A percentile compares a stretch with the other conserved stretches of the same genome.
Conservation (phyloP, 1,140 invertebrate species). For the Pectinophora gossypiella region DNA sequence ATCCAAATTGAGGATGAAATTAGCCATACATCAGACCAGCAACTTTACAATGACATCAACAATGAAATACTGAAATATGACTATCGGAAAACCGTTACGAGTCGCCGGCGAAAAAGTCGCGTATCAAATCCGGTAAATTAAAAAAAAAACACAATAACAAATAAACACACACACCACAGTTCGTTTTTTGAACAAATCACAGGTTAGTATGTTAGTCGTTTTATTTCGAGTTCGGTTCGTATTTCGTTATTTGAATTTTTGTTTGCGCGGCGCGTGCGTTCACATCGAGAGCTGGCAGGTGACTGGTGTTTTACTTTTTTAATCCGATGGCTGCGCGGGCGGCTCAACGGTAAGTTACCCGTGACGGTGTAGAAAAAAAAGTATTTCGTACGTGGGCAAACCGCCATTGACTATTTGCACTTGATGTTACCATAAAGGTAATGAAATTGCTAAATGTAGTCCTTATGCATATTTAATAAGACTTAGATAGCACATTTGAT, state of each 20-base stretch:
- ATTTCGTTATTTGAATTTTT: constrained; percentile 25
- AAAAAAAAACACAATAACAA: constrained; percentile 26
- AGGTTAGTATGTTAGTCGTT: constrained; percentile 37
- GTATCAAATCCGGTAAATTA: constrained; percentile 50
- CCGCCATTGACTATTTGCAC: neutral
- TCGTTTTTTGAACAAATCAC: constrained; percentile 7
- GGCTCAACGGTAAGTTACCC: constrained; percentile 27
- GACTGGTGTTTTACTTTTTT: constrained; percentile 57
- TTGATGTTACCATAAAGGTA: neutral
- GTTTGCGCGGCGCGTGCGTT: constrained; percentile 44
- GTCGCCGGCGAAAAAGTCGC: constrained; percentile 44
- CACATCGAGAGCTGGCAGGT: constrained; percentile 53
- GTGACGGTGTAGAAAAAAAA: constrained; percentile 33
- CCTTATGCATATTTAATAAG: too few species aligned
- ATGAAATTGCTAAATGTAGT: too few species aligned
- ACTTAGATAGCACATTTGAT: too few species aligned
- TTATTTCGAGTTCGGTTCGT: constrained; percentile 38
- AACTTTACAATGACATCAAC: too few species aligned
- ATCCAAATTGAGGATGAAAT: too few species aligned
- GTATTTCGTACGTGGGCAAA: constrained; percentile 30
- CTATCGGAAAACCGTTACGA: constrained; percentile 33
- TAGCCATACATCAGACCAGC: too few species aligned
- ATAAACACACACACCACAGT: constrained; percentile 24
- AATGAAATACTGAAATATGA: constrained; percentile 14
- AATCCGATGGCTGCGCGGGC: constrained; percentile 24